phyloP scores from a whole-genome alignment of 92 coral and sea anemone species.

The Muricea muricata region DNA sequence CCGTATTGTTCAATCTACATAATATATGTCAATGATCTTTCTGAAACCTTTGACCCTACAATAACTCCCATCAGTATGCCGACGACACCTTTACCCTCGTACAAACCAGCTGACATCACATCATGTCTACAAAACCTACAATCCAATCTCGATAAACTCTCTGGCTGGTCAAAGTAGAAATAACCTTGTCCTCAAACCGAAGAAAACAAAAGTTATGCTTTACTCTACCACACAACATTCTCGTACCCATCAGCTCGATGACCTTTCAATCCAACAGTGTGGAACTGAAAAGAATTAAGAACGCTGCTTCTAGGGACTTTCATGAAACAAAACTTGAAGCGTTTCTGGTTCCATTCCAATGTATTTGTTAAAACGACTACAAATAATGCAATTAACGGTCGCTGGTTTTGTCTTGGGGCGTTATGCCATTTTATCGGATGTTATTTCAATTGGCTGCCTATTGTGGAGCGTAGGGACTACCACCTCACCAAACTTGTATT shows the following conservation, averaged over 20 bases:
- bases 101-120: too few species aligned
- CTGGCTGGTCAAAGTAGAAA: neutral
- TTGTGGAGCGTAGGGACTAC: conserved; percentile 6
- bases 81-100: neutral
- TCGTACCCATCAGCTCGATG: neutral
- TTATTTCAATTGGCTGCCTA: neutral
- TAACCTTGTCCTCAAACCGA: neutral
- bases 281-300: too few species aligned
- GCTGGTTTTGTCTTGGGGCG: too few species aligned
- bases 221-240: neutral
- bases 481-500: neutral
- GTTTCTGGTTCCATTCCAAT: too few species aligned
- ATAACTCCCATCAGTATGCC: neutral
- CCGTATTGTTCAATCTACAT: too few species aligned
- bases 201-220: neutral
- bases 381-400: too few species aligned
- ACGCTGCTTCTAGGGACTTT: neutral
- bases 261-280: too few species aligned
- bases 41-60: too few species aligned
- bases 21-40: too few species aligned
- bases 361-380: too few species aligned
- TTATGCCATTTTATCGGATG: too few species aligned
- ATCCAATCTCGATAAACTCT: neutral
- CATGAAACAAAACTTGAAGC: neutral
- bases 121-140: neutral